Evolutionary conservation across 2,888 invertebrate genomes (phyloP).

Genomic region (Fabriciana adippe): DNA sequence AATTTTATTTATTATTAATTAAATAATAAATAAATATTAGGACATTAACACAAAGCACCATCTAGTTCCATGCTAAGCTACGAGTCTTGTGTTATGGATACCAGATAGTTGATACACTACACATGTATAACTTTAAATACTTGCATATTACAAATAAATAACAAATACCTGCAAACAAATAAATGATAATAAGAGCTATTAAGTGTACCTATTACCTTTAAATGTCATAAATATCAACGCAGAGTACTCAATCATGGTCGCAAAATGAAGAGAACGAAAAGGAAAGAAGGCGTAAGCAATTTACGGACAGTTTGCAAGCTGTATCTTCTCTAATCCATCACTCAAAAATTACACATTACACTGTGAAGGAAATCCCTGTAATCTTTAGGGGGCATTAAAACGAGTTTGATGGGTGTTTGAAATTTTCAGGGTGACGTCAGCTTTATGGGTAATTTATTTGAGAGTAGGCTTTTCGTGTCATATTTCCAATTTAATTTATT

Average conservation of each 20-base stretch:
- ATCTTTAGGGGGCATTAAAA: constrained; percentile 43
- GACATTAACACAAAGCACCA: too few species aligned
- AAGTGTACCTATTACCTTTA: neutral
- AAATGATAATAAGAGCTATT: too few species aligned
- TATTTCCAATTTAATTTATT: neutral
- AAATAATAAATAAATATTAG: too few species aligned
- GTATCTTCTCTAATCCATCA: constrained; percentile 50
- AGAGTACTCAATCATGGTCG: constrained; percentile 37
- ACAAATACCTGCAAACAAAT: too few species aligned
- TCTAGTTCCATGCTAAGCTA: too few species aligned
- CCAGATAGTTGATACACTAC: too few species aligned
- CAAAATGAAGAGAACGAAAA: constrained; percentile 33
- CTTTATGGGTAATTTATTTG: constrained; percentile 11
- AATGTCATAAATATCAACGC: constrained; percentile 26
- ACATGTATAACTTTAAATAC: too few species aligned
- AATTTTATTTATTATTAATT: neutral
- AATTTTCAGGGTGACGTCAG: constrained; percentile 12
- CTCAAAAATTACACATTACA: constrained; percentile 43
- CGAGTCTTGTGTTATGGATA: too few species aligned
- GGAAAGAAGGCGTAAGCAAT: constrained; percentile 42
- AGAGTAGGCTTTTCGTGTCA: neutral
- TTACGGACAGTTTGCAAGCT: constrained; percentile 46
- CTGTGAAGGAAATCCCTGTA: constrained; percentile 42
- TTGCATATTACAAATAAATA: too few species aligned
- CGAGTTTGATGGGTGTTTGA: constrained; percentile 18